phyloP scores from a whole-genome alignment of 1,140 invertebrate species.

The Mycetomoellerius zeteki region DNA sequence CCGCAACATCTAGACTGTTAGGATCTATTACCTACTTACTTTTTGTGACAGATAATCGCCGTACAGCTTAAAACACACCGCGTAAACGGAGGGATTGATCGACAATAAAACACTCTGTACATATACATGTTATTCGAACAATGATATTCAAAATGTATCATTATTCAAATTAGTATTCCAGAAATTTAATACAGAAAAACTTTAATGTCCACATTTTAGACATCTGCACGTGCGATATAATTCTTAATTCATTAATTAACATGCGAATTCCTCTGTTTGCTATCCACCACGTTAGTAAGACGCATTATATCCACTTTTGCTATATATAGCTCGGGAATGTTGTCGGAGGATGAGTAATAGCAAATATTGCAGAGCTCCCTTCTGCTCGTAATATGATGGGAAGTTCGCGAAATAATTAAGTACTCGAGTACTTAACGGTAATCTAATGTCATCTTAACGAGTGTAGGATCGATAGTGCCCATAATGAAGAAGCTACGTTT shows the following conservation, averaged over 20 bases:
- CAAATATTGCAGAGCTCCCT: constrained; percentile 39
- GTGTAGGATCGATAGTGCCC: constrained; percentile 37
- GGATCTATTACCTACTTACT: constrained; percentile 51
- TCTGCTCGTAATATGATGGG: constrained; percentile 25
- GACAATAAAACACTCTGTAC: neutral
- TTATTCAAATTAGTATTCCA: neutral
- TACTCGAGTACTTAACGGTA: constrained; percentile 45
- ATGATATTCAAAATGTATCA: neutral
- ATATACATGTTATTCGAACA: neutral
- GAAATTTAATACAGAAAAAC: neutral
- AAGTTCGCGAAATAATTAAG: constrained; percentile 54
- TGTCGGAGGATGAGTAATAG: constrained; percentile 28
- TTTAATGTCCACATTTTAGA: neutral
- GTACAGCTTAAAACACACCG: neutral
- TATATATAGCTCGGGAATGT: neutral
- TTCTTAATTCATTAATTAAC: constrained; percentile 28
- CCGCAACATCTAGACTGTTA: constrained; percentile 41
- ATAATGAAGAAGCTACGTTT: constrained; percentile 45
- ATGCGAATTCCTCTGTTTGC: neutral
- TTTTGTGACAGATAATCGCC: constrained; percentile 44
- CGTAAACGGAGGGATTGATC: constrained; percentile 12
- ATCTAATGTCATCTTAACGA: constrained; percentile 58
- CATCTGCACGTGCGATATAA: neutral
- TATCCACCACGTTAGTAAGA: neutral
- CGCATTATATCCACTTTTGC: neutral